Conservation (phyloP, 1,140 invertebrate genomes). For the Paraescarpia echinospica region DNA sequence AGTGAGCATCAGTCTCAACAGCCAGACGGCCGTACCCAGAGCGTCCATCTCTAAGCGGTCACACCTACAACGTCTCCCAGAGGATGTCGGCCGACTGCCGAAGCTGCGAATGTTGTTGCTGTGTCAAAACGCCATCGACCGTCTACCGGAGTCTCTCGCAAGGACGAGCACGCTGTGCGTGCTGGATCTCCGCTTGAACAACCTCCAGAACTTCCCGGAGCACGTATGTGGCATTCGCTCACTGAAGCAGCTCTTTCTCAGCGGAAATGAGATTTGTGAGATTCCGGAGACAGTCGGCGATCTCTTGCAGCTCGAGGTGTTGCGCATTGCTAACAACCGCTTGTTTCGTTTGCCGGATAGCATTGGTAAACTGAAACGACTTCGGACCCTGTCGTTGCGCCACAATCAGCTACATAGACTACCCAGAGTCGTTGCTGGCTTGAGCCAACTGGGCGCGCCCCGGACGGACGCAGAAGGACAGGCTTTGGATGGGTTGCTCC, state of each 20-base stretch:
- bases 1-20: neutral
- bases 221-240: neutral
- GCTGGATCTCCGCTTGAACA: neutral
- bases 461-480: neutral
- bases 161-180: neutral
- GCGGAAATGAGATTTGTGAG: neutral
- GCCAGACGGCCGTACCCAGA: neutral
- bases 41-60: neutral
- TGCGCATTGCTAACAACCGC: neutral
- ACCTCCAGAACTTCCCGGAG: slow-evolving; percentile 3
- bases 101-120: neutral
- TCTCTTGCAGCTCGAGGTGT: neutral
- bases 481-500: neutral
- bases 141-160: slow-evolving; percentile 8
- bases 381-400: neutral
- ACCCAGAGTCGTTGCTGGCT: neutral
- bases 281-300: neutral
- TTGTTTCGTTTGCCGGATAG: neutral
- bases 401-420: neutral
- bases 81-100: neutral
- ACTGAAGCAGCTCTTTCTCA: slow-evolving; percentile 12
- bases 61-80: neutral
- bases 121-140: neutral
- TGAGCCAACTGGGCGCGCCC: neutral
- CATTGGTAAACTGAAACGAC: neutral